A percentile compares a stretch with the other conserved stretches of the same genome.
phyloP scores from a whole-genome alignment of 2,797 vertebrate species.

The Oreortyx pictus region DNA sequence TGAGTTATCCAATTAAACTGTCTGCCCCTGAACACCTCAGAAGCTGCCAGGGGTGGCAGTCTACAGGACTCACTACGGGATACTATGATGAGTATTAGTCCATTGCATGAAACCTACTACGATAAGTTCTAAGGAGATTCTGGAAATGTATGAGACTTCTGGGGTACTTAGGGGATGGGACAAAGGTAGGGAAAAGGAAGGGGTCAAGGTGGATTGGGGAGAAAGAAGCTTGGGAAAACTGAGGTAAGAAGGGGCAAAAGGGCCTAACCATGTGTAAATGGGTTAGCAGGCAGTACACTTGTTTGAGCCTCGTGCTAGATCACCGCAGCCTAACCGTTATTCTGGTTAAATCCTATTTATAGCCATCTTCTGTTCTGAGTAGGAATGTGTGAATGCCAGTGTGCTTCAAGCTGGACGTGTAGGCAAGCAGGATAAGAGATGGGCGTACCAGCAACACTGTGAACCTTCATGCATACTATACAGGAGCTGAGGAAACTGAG shows the following conservation, averaged over 20 bases:
- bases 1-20: not conserved
- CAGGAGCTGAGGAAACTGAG: not conserved
- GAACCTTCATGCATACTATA: not conserved
- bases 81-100: not conserved
- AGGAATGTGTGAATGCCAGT: not conserved
- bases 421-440: not conserved
- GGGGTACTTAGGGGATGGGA: not conserved
- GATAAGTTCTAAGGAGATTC: not conserved
- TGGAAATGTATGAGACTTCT: not conserved
- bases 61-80: rapidly evolving
- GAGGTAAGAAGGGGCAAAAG: not conserved
- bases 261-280: not conserved
- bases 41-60: not conserved
- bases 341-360: not conserved
- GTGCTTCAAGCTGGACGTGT: not conserved
- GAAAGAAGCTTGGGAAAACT: not conserved
- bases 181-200: not conserved
- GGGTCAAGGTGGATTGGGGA: not conserved
- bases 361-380: not conserved
- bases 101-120: not conserved
- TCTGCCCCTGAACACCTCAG: not conserved
- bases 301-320: not conserved
- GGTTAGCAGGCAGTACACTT: not conserved
- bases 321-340: not conserved
- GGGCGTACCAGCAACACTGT: not conserved